Conservation (phyloP, 2,888 invertebrate genomes). For the Blastobasis adustella region DNA sequence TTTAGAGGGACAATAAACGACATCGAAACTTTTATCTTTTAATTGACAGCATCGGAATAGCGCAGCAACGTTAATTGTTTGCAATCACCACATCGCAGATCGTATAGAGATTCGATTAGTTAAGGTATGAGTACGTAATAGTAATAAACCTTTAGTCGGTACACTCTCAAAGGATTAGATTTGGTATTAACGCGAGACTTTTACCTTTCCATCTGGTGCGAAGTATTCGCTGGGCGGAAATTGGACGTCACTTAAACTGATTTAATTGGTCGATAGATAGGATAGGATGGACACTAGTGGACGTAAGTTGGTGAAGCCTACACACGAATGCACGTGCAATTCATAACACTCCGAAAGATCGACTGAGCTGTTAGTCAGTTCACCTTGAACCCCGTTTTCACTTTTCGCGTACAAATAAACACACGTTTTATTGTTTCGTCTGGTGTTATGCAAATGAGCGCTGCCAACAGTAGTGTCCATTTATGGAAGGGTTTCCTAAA, state of each 20-base stretch:
- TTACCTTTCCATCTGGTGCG: too few species aligned
- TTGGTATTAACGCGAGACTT: neutral
- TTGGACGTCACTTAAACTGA: too few species aligned
- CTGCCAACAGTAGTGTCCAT: slow-evolving; percentile 48
- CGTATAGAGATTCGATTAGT: too few species aligned
- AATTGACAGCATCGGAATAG: too few species aligned
- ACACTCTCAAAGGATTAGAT: neutral
- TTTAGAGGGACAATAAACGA: slow-evolving; percentile 52
- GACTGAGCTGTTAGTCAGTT: slow-evolving; percentile 45
- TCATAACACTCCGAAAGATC: slow-evolving; percentile 48
- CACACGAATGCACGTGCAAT: slow-evolving; percentile 36
- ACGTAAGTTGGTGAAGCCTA: too few species aligned
- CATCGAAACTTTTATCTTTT: slow-evolving; percentile 16
- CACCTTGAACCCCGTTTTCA: slow-evolving; percentile 66
- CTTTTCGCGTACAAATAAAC: slow-evolving; percentile 65
- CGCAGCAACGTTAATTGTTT: neutral
- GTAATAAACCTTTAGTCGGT: too few species aligned
- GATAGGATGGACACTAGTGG: too few species aligned
- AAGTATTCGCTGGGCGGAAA: too few species aligned
- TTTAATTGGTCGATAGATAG: too few species aligned
- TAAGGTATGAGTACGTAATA: too few species aligned
- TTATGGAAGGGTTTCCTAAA: slow-evolving; percentile 63
- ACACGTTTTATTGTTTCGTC: slow-evolving; percentile 51
- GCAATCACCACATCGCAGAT: too few species aligned
- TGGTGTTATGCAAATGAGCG: slow-evolving; percentile 67